Conservation (phyloP, 2,113 vertebrate genomes). For the Shinisaurus crocodilurus region DNA sequence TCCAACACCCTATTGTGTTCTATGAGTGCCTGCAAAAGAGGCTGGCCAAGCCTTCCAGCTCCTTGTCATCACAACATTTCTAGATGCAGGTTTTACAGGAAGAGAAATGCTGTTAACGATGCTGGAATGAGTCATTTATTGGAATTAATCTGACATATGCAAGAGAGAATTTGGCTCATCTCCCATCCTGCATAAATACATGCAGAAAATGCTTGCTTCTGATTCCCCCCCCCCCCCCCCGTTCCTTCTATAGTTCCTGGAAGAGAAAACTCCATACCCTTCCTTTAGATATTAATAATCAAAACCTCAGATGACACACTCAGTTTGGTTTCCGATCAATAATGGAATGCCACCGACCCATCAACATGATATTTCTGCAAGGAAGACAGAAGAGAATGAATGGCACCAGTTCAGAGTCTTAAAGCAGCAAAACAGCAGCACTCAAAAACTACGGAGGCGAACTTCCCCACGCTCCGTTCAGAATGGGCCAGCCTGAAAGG, state of each 20-base stretch:
- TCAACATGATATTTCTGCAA: not conserved
- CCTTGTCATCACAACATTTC: not conserved
- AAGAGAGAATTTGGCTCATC: slow-evolving; percentile 31
- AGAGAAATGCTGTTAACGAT: not conserved
- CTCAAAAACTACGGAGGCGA: no score
- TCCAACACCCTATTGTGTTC: not conserved
- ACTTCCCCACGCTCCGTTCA: no score
- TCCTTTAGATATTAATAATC: not conserved
- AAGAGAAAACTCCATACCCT: not conserved
- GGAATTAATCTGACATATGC: not conserved
- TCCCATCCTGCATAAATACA: slow-evolving; percentile 31
- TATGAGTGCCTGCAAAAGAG: not conserved
- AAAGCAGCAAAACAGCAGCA: no score
- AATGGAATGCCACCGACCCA: not conserved
- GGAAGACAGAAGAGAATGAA: not conserved
- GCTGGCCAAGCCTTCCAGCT: not conserved
- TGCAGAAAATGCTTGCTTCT: slow-evolving; percentile 6
- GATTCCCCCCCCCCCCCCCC: not conserved
- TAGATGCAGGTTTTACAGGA: not conserved
- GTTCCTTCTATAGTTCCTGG: slow-evolving; percentile 23
- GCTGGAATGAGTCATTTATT: not conserved
- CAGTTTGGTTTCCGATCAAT: not conserved
- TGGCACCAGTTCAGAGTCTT: no score
- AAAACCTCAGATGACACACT: not conserved
- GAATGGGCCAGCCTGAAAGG: no score